These are phyloP conservation scores for Drosophila mettleri DNA, from an alignment of 2,888 invertebrate species.

Conservation along the genomic window DNA sequence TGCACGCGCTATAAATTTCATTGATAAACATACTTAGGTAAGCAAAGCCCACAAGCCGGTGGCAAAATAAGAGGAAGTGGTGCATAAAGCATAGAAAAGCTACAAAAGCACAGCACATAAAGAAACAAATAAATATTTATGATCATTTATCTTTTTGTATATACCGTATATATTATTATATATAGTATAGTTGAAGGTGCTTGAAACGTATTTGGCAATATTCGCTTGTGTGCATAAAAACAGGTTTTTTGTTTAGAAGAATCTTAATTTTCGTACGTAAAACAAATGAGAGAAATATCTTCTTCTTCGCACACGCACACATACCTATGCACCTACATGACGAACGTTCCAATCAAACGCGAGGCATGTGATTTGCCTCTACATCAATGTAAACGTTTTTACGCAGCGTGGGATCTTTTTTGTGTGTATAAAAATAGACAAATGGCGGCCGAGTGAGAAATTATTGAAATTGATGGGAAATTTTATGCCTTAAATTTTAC, in stretches of 20 bases:
- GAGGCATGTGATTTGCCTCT: conserved; percentile 35
- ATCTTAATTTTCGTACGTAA: conserved; percentile 3
- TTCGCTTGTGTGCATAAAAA: conserved; percentile 16
- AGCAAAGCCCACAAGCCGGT: conserved; percentile 12
- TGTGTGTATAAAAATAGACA: conserved; percentile 36
- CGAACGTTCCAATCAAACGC: conserved; percentile 38
- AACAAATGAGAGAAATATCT: conserved; percentile 13
- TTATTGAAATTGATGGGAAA: conserved; percentile 8
- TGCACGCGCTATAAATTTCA: conserved; percentile 64
- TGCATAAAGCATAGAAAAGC: conserved; percentile 57
- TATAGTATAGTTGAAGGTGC: neutral
- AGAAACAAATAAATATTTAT: conserved; percentile 36
- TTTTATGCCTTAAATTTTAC: conserved; percentile 10
- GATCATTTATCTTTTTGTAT: neutral
- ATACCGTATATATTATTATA: neutral
- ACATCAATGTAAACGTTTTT: conserved; percentile 31
- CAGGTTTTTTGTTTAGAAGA: conserved; percentile 12
- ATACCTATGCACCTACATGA: conserved; percentile 3
- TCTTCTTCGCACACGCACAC: neutral
- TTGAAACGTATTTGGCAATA: conserved; percentile 19
- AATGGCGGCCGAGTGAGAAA: conserved; percentile 27
- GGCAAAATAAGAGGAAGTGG: conserved; percentile 53
- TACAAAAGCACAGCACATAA: conserved; percentile 14
- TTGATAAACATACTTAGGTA: conserved; percentile 59
- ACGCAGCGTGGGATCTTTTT: conserved; percentile 48